phyloP scores from a whole-genome alignment of 2,888 invertebrate species.

The Unio delphinus region DNA sequence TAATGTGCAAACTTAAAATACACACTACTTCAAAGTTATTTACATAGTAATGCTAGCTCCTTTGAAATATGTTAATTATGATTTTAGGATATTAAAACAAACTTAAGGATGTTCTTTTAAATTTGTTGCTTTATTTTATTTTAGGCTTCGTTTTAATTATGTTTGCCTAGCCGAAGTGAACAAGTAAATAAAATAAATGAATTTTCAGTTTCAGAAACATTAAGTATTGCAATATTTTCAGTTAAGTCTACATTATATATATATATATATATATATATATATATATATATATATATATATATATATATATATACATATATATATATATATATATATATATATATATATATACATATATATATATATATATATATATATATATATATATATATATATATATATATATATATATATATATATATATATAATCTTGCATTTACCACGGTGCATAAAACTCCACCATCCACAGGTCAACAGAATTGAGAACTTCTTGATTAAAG shows the following conservation, averaged over 20 bases:
- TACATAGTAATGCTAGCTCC: not conserved
- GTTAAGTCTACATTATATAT: not conserved
- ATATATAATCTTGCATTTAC: slow-evolving; percentile 75
- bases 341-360: no score
- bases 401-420: no score
- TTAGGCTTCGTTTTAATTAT: no score
- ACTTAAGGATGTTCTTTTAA: no score
- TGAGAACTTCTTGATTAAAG: slow-evolving; percentile 87
- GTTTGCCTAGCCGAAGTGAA: not conserved
- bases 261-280: not conserved
- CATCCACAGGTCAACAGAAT: slow-evolving; percentile 91
- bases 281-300: no score
- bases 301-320: not conserved
- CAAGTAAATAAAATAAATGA: not conserved
- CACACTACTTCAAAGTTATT: no score
- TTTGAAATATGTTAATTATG: not conserved
- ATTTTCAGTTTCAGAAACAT: no score
- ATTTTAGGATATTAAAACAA: no score
- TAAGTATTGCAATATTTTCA: not conserved
- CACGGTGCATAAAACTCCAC: slow-evolving; percentile 98
- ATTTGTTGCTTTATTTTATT: no score
- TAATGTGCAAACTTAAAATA: no score
- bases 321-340: no score
- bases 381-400: not conserved
- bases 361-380: not conserved